These are phyloP conservation scores for Steinernema carpocapsae DNA, from an alignment of 2,888 invertebrate genomes.

Conservation along the genomic window DNA sequence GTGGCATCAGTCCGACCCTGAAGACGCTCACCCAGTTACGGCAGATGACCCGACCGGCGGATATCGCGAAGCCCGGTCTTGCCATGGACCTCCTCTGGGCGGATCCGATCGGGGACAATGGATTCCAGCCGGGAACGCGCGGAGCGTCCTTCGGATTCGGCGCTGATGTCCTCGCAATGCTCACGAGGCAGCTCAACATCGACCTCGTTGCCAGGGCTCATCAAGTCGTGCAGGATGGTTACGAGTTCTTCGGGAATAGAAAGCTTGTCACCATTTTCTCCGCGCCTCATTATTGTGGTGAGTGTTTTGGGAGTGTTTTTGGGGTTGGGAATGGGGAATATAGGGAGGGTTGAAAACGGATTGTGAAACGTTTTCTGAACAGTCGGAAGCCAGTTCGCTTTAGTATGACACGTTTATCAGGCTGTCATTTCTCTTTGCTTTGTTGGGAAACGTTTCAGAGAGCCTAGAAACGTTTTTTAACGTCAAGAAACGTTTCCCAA, in stretches of 20 bases:
- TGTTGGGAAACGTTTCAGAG: no score
- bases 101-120: constrained; percentile 49
- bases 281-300: constrained; percentile 61
- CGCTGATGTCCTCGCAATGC: constrained; percentile 45
- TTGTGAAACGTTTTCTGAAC: no score
- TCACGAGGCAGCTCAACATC: constrained; percentile 49
- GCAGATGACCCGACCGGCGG: constrained; percentile 39
- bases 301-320: not conserved
- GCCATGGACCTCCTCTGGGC: constrained; percentile 59
- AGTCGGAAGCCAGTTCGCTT: no score
- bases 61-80: constrained; percentile 41
- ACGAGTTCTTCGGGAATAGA: constrained; percentile 54
- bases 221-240: constrained; percentile 59
- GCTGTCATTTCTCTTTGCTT: no score
- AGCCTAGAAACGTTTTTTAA: no score
- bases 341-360: no score
- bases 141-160: constrained; percentile 57
- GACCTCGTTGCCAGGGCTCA: constrained; percentile 60
- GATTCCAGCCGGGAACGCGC: constrained; percentile 49
- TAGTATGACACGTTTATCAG: no score
- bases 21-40: constrained; percentile 49
- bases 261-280: constrained; percentile 56
- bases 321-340: no score
- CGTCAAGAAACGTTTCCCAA: no score
- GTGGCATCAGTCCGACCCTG: constrained; percentile 55